These are phyloP conservation scores for Diabrotica balteata DNA, from an alignment of 2,888 invertebrate genomes.

Conservation along the genomic window DNA sequence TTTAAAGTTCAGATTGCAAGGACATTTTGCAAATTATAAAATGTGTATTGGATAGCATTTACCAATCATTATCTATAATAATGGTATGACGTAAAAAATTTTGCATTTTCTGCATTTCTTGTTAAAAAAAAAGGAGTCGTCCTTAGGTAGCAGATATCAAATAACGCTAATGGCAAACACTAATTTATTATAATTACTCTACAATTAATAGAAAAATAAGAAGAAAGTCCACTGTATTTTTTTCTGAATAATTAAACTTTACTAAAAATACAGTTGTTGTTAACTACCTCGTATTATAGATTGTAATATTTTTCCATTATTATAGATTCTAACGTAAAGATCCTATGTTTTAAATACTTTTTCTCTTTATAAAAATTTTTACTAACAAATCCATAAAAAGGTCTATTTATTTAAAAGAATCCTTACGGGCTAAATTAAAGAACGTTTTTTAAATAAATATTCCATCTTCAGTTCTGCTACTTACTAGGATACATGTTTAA, in stretches of 20 bases:
- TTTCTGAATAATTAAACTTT: not conserved
- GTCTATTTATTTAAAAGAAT: no score
- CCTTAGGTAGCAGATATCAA: conserved; percentile 18
- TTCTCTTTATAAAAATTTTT: no score
- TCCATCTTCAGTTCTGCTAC: no score
- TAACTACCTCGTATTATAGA: no score
- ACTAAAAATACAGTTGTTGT: no score
- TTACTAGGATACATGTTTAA: no score
- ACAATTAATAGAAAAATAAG: conserved; percentile 20
- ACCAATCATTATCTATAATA: conserved; percentile 30
- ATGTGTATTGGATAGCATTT: conserved; percentile 19
- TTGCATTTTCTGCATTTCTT: conserved; percentile 28
- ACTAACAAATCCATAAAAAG: no score
- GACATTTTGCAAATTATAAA: conserved; percentile 27
- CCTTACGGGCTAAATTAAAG: no score
- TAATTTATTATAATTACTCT: conserved; percentile 24
- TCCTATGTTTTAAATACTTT: no score
- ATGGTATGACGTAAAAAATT: conserved; percentile 21
- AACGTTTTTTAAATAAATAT: no score
- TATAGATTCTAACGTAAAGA: no score
- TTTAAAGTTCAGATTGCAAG: conserved; percentile 30
- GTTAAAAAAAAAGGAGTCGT: conserved; percentile 27
- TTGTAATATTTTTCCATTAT: no score
- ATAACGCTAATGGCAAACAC: conserved; percentile 16
- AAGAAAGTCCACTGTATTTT: conserved; percentile 21